These are phyloP conservation scores for Stomatorhinus walkeri DNA, from an alignment of 2,797 vertebrate genomes.

Conservation along the genomic window DNA sequence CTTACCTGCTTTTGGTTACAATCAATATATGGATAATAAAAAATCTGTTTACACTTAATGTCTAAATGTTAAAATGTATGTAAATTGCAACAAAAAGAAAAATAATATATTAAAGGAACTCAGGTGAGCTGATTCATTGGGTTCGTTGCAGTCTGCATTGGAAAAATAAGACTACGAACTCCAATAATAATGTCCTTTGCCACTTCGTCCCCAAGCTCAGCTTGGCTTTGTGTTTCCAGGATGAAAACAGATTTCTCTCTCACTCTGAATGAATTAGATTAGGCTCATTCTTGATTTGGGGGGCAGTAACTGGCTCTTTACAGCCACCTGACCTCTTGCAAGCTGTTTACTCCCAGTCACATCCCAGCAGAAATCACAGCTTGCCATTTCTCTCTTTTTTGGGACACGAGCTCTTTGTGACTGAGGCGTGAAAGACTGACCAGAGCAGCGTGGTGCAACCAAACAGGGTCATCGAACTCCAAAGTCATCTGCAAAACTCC, in stretches of 20 bases:
- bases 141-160: background rate
- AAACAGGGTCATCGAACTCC: background rate
- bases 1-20: background rate
- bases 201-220: background rate
- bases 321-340: conserved; percentile 35
- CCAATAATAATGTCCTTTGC: background rate
- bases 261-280: background rate
- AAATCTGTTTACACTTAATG: background rate
- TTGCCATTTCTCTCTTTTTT: conserved; percentile 18
- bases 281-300: conserved; percentile 11
- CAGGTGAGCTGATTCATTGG: background rate
- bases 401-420: conserved; percentile 33
- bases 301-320: conserved; percentile 43
- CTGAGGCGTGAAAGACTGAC: conserved; percentile 34
- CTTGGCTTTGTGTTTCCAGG: background rate
- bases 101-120: background rate
- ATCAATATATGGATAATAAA: background rate
- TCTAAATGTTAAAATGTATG: background rate
- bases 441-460: background rate
- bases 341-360: conserved; percentile 33
- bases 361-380: background rate
- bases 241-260: background rate
- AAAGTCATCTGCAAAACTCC: background rate
- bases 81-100: background rate
- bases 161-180: background rate